These are phyloP conservation scores for Melikaiella ostensackeni DNA, from an alignment of 2,888 invertebrate species.

Conservation along the genomic window DNA sequence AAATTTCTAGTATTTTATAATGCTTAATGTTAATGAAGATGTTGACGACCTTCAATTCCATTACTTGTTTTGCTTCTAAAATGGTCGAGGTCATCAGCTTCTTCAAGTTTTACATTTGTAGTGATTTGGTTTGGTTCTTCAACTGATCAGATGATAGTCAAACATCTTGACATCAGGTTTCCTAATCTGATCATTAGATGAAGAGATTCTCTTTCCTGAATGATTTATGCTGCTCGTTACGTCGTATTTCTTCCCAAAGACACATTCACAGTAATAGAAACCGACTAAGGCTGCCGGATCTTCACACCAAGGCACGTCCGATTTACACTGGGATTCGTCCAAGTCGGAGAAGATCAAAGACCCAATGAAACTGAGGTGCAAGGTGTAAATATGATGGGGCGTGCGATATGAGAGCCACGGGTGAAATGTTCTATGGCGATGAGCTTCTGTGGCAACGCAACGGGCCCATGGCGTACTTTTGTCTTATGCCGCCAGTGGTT, in stretches of 20 bases:
- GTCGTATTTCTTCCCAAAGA: neutral
- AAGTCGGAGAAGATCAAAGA: conserved; percentile 55
- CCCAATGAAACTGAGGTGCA: conserved; percentile 56
- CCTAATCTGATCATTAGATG: conserved; percentile 20
- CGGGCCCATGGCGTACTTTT: conserved; percentile 55
- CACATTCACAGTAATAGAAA: conserved; percentile 6
- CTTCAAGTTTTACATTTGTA: conserved; percentile 11
- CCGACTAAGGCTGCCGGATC: conserved; percentile 1
- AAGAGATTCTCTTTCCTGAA: neutral
- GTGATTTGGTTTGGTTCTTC: conserved; percentile 4
- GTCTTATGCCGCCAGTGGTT: conserved; percentile 64
- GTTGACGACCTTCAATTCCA: neutral
- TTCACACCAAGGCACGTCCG: conserved; percentile 29
- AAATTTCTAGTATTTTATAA: neutral
- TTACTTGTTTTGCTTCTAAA: neutral
- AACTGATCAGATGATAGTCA: conserved; percentile 12
- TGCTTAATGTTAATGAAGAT: conserved; percentile 11
- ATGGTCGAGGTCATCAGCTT: conserved; percentile 11
- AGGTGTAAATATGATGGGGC: conserved; percentile 67
- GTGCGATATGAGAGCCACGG: conserved; percentile 62
- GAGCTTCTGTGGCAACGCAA: conserved; percentile 56
- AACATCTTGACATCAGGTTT: conserved; percentile 18
- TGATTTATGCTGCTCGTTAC: conserved; percentile 26
- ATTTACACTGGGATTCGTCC: conserved; percentile 17
- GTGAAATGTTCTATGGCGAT: conserved; percentile 60